phyloP scores from a whole-genome alignment of 2,113 vertebrate genomes.

The Anguilla rostrata region DNA sequence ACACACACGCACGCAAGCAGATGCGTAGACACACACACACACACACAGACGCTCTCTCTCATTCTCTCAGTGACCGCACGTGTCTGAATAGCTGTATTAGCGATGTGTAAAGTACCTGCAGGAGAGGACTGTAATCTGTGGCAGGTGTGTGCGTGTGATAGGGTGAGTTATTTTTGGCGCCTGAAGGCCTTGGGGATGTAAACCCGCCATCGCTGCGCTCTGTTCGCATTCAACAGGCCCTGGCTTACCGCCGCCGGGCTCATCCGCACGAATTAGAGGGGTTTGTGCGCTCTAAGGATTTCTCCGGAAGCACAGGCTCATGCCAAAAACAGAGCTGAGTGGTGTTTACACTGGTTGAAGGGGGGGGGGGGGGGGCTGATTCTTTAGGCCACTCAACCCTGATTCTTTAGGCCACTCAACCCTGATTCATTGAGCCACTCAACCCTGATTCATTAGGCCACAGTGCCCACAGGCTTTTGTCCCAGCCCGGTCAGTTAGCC shows the following conservation, averaged over 20 bases:
- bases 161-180: constrained; percentile 5
- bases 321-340: not conserved
- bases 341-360: not conserved
- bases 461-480: not conserved
- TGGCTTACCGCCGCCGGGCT: constrained; percentile 17
- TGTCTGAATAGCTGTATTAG: constrained; percentile 29
- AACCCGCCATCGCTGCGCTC: not conserved
- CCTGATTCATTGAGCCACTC: not conserved
- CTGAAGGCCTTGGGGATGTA: constrained; percentile 7
- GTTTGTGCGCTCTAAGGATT: not conserved
- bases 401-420: not conserved
- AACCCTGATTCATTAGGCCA: not conserved
- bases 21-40: not conserved
- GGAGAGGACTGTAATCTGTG: constrained; percentile 39
- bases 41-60: constrained; percentile 18
- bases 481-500: not conserved
- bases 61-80: constrained; percentile 37
- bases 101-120: constrained; percentile 42
- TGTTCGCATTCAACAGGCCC: constrained; percentile 16
- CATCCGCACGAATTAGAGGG: constrained; percentile 27
- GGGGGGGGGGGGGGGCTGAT: not conserved
- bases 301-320: not conserved
- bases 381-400: not conserved
- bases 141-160: constrained; percentile 38
- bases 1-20: not conserved